Base-by-base conservation (phyloP, 2,888 invertebrate species). In the Seira sanloemensis region DNA sequence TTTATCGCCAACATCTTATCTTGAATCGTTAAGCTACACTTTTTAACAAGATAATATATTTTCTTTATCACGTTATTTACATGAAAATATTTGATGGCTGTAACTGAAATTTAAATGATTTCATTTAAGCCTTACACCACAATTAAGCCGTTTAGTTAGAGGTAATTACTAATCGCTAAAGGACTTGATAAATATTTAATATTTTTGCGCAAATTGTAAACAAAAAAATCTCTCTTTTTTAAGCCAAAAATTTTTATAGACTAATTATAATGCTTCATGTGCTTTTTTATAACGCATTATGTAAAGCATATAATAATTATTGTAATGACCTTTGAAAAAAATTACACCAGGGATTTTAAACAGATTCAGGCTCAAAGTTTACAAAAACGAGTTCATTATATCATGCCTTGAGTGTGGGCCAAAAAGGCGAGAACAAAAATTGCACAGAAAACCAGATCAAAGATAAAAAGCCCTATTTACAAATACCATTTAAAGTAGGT, bases 321-420 rank as follows among this genome's bases (percentile, higher is more conserved):
- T 67, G 26, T 25, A 67, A 67, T 67, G 67, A 67, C 67, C 67
- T 67, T 67, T 67, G 67, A 67, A 67, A 67, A 66, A 66, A 18
- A 66, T 23, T 66, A 66, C 66, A 21, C 23, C 23, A n/a, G 18
- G n/a, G 58, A 58, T 58, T 12, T 12, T 2, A 58, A 58, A 2
- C n/a, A 58, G 58, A 58, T n/a, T n/a, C 4, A 58, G 5, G 2
- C 9, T 58, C 58, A 58, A n/a, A 12, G 9, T 58, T n/a, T 58
- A 58, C 58, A 58, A 58, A 58, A 5, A 18, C 5, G 7, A 58
- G 58, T 58, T 4, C 58, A 9, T 12, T 4, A 58, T n/a, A 58
- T 58, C 58, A 9, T 58, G 58, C 2, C n/a, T 58, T 58, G 58
- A 58, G 7, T 9, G 9, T 58, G 7, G 58, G 58, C 58, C 58